phyloP scores from a whole-genome alignment of 1,140 invertebrate species.

The Heliconius congener region DNA sequence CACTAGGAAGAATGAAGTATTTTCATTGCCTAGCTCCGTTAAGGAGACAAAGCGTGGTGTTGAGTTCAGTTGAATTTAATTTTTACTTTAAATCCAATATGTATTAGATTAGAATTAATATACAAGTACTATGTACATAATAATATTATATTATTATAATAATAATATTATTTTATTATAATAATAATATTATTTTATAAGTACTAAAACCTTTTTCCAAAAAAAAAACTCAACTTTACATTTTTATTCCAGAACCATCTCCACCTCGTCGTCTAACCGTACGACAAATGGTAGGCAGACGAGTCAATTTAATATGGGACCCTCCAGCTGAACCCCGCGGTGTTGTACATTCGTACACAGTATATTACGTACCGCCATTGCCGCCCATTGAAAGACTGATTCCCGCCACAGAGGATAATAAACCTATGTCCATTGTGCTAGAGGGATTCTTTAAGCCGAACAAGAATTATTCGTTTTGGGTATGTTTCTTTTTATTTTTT shows the following conservation, averaged over 20 bases:
- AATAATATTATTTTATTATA: no score
- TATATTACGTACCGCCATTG: slow-evolving; percentile 83
- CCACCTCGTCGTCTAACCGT: slow-evolving; percentile 85
- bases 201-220: neutral
- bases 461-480: slow-evolving; percentile 88
- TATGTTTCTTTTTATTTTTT: slow-evolving; percentile 60
- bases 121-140: no score
- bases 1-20: no score
- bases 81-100: no score
- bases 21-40: no score
- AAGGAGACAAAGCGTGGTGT: no score
- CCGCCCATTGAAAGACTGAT: slow-evolving; percentile 62
- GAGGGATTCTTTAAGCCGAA: slow-evolving; percentile 84
- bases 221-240: neutral
- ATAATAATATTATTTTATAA: no score
- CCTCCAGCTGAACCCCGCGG: slow-evolving; percentile 85
- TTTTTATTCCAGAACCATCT: slow-evolving; percentile 80
- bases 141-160: no score
- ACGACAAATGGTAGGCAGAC: slow-evolving; percentile 83
- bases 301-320: slow-evolving; percentile 86
- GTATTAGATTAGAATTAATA: no score
- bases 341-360: slow-evolving; percentile 83
- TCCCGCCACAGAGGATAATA: slow-evolving; percentile 53
- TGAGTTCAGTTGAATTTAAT: no score
- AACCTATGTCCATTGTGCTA: slow-evolving; percentile 80